These are phyloP conservation scores for Polymixis flavicincta DNA, from an alignment of 2,888 invertebrate genomes.

Conservation along the genomic window DNA sequence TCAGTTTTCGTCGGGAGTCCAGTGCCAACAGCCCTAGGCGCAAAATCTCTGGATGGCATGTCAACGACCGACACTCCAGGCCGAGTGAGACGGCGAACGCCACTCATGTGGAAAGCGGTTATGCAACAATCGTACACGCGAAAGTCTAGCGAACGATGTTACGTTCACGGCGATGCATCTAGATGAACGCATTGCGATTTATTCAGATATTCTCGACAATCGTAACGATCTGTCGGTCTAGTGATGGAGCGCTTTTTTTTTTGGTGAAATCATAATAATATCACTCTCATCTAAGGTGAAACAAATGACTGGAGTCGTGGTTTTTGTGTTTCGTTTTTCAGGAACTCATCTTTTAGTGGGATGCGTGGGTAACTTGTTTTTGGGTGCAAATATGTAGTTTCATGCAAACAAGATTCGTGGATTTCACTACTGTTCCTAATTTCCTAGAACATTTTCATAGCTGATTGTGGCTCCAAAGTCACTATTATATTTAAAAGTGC, in stretches of 20 bases:
- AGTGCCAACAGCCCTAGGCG: slow-evolving; percentile 67
- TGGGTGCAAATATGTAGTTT: no score
- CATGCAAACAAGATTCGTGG: not conserved
- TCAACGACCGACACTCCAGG: slow-evolving; percentile 87
- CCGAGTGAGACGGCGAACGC: slow-evolving; percentile 82
- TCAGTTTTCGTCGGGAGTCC: slow-evolving; percentile 45
- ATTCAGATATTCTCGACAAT: slow-evolving; percentile 61
- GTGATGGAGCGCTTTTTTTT: slow-evolving; percentile 61
- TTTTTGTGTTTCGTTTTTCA: not conserved
- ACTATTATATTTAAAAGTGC: slow-evolving; percentile 14
- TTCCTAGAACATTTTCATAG: not conserved
- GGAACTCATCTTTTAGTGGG: not conserved
- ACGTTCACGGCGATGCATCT: slow-evolving; percentile 78
- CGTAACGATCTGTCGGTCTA: slow-evolving; percentile 63
- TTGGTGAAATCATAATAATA: slow-evolving; percentile 22
- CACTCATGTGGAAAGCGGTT: slow-evolving; percentile 89
- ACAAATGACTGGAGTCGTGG: slow-evolving; percentile 10
- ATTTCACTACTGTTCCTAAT: not conserved
- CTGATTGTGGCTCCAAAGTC: not conserved
- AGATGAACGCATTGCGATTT: slow-evolving; percentile 73
- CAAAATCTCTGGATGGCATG: slow-evolving; percentile 81
- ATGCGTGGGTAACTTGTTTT: not conserved
- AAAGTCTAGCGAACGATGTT: slow-evolving; percentile 81
- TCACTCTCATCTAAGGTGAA: slow-evolving; percentile 3
- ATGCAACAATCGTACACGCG: slow-evolving; percentile 87